Evolutionary conservation across 2,113 vertebrate species (phyloP).

Genomic region (Prinia subflava): DNA sequence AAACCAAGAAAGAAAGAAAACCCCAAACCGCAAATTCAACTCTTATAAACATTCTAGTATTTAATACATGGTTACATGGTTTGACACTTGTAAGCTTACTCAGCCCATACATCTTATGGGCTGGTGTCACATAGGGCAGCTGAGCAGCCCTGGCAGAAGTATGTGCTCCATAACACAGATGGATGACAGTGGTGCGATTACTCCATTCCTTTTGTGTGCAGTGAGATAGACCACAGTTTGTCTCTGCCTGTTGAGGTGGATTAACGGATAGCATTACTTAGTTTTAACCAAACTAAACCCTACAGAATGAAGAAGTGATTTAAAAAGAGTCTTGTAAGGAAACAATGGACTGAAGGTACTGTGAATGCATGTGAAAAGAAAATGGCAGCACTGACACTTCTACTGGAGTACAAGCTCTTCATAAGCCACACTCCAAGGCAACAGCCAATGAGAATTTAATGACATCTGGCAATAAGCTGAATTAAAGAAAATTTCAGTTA

Average conservation of each 20-base stretch:
- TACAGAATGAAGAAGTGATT: not conserved
- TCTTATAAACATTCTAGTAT: not conserved
- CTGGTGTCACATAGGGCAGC: not conserved
- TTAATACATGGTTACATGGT: not conserved
- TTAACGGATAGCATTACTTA: not conserved
- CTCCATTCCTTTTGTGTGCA: not conserved
- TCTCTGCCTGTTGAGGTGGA: not conserved
- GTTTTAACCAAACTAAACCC: not conserved
- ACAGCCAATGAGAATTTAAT: not conserved
- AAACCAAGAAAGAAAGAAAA: not conserved
- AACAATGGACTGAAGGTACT: not conserved
- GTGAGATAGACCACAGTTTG: not conserved
- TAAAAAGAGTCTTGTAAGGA: not conserved
- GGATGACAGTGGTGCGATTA: fast-evolving
- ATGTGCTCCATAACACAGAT: fast-evolving
- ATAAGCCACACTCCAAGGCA: not conserved
- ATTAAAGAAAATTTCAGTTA: not conserved
- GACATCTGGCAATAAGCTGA: not conserved
- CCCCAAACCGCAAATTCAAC: not conserved
- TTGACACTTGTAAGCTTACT: not conserved
- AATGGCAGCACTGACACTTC: not conserved
- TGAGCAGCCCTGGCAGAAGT: not conserved
- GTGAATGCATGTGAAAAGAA: not conserved
- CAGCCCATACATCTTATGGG: not conserved
- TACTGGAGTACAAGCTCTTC: not conserved